Evolutionary conservation across 2,797 vertebrate species (phyloP).

Genomic region (Myoxocephalus aenaeus): DNA sequence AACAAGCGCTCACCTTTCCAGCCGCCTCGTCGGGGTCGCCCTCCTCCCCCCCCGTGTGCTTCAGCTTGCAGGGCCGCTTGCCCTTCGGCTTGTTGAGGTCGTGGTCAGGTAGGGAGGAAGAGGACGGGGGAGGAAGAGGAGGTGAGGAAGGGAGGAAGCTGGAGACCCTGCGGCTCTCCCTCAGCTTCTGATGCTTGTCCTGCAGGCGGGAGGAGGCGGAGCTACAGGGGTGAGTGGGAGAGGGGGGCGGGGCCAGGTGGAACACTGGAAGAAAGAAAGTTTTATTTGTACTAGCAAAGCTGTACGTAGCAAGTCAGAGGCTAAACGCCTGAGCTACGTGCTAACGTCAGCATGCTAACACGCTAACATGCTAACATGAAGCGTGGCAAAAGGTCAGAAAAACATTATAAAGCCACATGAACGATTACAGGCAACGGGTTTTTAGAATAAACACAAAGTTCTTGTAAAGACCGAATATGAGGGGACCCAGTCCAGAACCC

Average conservation of each 20-base stretch:
- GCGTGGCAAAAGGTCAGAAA: too few species aligned
- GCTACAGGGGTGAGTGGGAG: conserved; percentile 66
- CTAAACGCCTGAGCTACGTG: too few species aligned
- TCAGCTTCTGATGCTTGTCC: conserved; percentile 86
- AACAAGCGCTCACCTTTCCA: conserved; percentile 31
- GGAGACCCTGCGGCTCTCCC: conserved; percentile 87
- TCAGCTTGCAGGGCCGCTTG: conserved; percentile 94
- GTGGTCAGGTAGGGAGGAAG: conserved; percentile 31
- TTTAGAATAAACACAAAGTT: too few species aligned
- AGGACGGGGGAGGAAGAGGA: conserved; percentile 6
- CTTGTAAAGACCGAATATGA: too few species aligned
- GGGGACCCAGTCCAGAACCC: too few species aligned
- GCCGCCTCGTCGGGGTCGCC: conserved; percentile 35
- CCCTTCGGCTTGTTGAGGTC: conserved; percentile 91
- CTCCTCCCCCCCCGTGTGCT: conserved; percentile 83
- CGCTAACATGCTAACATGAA: background rate
- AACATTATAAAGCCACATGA: too few species aligned
- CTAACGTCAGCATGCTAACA: background rate
- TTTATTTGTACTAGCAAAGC: background rate
- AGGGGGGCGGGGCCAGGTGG: conserved; percentile 79
- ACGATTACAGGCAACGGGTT: too few species aligned
- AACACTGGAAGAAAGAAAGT: conserved; percentile 64
- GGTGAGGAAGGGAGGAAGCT: conserved; percentile 66
- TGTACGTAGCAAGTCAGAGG: too few species aligned
- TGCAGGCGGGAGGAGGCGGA: conserved; percentile 75